These are phyloP conservation scores for Drosophila rubida DNA, from an alignment of 2,888 invertebrate species.

Conservation along the genomic window DNA sequence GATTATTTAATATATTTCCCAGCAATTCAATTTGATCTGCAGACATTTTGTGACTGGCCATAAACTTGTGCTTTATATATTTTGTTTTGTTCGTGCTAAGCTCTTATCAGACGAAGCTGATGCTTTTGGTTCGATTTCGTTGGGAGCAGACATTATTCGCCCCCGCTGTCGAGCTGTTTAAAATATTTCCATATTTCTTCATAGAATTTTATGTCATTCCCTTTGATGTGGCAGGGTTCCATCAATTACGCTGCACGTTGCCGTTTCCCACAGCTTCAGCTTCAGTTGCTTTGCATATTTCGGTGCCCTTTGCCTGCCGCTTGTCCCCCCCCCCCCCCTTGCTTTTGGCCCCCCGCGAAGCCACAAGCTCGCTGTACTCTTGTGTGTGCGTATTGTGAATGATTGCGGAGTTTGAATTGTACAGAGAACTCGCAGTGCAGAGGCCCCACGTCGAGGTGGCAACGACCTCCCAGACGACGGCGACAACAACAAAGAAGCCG, in stretches of 20 bases:
- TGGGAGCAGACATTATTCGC: background rate
- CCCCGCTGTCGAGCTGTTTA: background rate
- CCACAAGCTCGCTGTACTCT: slow-evolving; percentile 35
- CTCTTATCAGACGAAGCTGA: background rate
- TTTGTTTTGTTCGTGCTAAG: background rate
- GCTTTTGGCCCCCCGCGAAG: slow-evolving; percentile 17
- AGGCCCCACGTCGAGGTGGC: slow-evolving; percentile 48
- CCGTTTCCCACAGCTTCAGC: slow-evolving; percentile 53
- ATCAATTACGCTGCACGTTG: slow-evolving; percentile 36
- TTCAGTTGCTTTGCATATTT: slow-evolving; percentile 26
- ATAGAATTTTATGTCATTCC: slow-evolving; percentile 45
- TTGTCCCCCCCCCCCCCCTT: background rate
- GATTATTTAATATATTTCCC: slow-evolving; percentile 1
- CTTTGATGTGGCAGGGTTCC: slow-evolving; percentile 46
- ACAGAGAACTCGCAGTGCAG: slow-evolving; percentile 23
- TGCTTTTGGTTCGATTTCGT: background rate
- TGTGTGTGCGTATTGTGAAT: slow-evolving; percentile 27
- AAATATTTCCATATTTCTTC: slow-evolving; percentile 35
- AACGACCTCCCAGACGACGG: slow-evolving; percentile 36
- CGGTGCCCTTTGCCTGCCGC: background rate
- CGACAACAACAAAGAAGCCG: slow-evolving; percentile 47
- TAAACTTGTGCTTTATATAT: background rate
- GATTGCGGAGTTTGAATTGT: slow-evolving; percentile 34
- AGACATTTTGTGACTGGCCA: background rate
- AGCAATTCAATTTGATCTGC: background rate